A percentile compares a stretch with the other conserved stretches of the same genome.
Evolutionary conservation across 1,140 invertebrate genomes (phyloP).

Genomic region (Zaprionus kolodkinae): DNA sequence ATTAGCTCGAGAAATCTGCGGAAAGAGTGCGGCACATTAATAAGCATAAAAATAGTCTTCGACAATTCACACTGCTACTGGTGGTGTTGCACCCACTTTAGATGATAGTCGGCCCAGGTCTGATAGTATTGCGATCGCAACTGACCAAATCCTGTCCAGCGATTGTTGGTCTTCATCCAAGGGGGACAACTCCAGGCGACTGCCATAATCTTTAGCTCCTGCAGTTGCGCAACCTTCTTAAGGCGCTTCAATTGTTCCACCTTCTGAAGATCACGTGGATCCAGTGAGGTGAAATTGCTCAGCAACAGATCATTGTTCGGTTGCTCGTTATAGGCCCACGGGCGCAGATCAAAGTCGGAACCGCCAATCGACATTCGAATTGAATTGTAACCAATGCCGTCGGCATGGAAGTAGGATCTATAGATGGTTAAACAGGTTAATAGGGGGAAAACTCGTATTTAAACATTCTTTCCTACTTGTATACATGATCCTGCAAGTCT

Average conservation of each 20-base stretch:
- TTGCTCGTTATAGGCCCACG: slow-evolving; percentile 86
- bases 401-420: slow-evolving; percentile 86
- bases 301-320: slow-evolving; percentile 87
- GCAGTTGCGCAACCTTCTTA: slow-evolving; percentile 49
- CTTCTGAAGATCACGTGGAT: slow-evolving; percentile 68
- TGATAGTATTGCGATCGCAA: slow-evolving; percentile 90
- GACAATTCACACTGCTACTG: not conserved
- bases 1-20: slow-evolving; percentile 81
- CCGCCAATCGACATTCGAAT: slow-evolving; percentile 93
- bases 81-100: slow-evolving; percentile 86
- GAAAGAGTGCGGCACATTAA: slow-evolving; percentile 9
- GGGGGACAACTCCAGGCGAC: slow-evolving; percentile 93
- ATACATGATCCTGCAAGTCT: slow-evolving; percentile 86
- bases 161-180: slow-evolving; percentile 96
- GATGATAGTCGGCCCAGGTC: slow-evolving; percentile 91
- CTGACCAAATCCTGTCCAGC: slow-evolving; percentile 85
- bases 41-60: slow-evolving; percentile 4
- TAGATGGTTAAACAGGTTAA: not conserved
- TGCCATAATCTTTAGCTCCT: slow-evolving; percentile 86
- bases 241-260: slow-evolving; percentile 69
- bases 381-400: slow-evolving; percentile 91
- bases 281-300: slow-evolving; percentile 86
- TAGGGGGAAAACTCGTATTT: not conserved
- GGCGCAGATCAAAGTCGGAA: slow-evolving; percentile 89
- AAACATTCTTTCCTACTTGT: slow-evolving; percentile 84